Base-by-base conservation (phyloP, 2,888 invertebrate genomes). In the Tyria jacobaeae region DNA sequence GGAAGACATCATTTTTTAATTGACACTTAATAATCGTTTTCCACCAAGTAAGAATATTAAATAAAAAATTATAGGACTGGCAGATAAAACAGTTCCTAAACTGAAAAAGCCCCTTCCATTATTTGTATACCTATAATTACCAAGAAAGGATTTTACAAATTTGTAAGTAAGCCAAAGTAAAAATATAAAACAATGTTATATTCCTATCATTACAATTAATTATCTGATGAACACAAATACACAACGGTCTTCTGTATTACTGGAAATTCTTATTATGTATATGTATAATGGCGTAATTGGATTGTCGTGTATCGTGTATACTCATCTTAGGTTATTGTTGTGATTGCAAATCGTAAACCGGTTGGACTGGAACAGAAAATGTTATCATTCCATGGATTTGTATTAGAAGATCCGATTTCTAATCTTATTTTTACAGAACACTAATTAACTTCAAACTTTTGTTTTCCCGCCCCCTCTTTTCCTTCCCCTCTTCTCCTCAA, bases 261-360 rank as follows among this genome's bases (percentile, higher is more conserved):
- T 41, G 17, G 44, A 44, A 31, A 54, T 31, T 44, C 31, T 31
- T 17, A 17, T 37, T 53, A 25, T n/a, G n/a, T n/a, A n/a, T n/a
- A n/a, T n/a, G n/a, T n/a, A n/a, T n/a, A n/a, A n/a, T 53, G 6
- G 37, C 27, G 17, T 54, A 41, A 54, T 41, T 54, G 41, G 35
- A 5, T 9, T 27, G 41, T n/a, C 49, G 49, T 17, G n/a, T 67
- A 60, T 50, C 31, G 63, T 58, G 53, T 62, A 37, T 59, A 62
- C 66, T 50, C 73, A 75, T 75, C 69, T 58, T 48, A 44, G 31
- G 14, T 56, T 57, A 67, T 63, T 64, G 62, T 71, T 70, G 56
- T 67, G 58, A 72, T 70, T 66, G 34, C 35, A 62, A 64, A 73
- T 67, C 35, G 47, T 24, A 64, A 72, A 79, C 80, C 75, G 62